Percentiles rank a stretch among this genome's conserved stretches.
Conservation (phyloP, 2,113 vertebrate genomes). For the Nyctereutes procyonoides region DNA sequence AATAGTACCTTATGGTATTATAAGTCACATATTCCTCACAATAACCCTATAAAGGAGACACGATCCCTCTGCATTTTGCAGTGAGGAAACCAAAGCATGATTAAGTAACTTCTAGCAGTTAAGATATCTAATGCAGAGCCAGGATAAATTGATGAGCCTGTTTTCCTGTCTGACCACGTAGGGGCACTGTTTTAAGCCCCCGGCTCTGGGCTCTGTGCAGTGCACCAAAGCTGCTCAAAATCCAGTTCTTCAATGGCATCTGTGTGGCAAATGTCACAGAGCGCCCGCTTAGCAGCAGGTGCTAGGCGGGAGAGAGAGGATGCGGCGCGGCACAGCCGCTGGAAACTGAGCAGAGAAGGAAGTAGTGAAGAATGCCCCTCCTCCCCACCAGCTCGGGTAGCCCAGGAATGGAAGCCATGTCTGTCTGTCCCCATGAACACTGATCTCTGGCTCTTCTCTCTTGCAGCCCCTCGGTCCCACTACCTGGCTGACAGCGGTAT, state of each 20-base stretch:
- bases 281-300: too few relatives aligned
- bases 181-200: neutral
- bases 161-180: neutral
- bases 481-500: slow-evolving; percentile 95
- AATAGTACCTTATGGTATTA: neutral
- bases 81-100: neutral
- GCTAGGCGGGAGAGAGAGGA: accelerated
- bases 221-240: neutral
- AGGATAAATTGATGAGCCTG: neutral
- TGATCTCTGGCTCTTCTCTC: slow-evolving; percentile 68
- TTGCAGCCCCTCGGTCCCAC: slow-evolving; percentile 92
- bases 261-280: neutral
- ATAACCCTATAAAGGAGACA: neutral
- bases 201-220: neutral
- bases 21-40: neutral
- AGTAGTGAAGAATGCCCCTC: neutral
- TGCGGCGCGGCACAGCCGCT: accelerated
- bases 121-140: neutral
- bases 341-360: neutral
- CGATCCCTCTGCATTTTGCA: neutral
- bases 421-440: neutral
- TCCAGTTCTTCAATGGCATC: neutral
- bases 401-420: neutral
- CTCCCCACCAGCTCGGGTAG: neutral
- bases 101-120: neutral